Conservation (phyloP, 2,888 invertebrate species). For the Cybosia mesomella region DNA sequence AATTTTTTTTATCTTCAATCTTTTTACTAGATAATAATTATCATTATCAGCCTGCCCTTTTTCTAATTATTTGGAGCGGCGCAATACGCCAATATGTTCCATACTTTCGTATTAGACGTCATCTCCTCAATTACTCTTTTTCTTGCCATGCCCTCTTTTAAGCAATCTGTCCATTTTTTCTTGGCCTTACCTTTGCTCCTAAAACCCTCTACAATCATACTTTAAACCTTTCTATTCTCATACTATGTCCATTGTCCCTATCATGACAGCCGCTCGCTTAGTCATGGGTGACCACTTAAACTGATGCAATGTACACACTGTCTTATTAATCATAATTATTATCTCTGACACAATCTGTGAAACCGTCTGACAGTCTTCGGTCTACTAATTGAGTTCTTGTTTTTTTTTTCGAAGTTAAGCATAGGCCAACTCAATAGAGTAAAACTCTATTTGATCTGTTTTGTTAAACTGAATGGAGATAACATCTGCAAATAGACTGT, state of each 20-base stretch:
- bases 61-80: background rate
- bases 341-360: background rate
- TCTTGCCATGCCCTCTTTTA: background rate
- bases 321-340: slow-evolving; percentile 15
- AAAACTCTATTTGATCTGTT: background rate
- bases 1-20: background rate
- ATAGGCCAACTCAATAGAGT: background rate
- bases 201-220: too few relatives aligned
- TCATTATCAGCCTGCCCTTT: background rate
- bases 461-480: background rate
- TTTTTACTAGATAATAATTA: too few relatives aligned
- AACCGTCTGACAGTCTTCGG: background rate
- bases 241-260: background rate
- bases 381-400: background rate
- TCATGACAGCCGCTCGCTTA: background rate
- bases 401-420: background rate
- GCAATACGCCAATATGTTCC: background rate
- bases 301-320: slow-evolving; percentile 3
- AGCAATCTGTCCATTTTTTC: background rate
- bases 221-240: background rate
- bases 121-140: background rate
- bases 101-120: background rate
- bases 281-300: background rate
- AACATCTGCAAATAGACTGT: slow-evolving; percentile 3
- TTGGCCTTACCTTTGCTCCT: too few relatives aligned